Base-by-base conservation (phyloP, 2,888 invertebrate genomes). In the Nephrotoma flavescens region DNA sequence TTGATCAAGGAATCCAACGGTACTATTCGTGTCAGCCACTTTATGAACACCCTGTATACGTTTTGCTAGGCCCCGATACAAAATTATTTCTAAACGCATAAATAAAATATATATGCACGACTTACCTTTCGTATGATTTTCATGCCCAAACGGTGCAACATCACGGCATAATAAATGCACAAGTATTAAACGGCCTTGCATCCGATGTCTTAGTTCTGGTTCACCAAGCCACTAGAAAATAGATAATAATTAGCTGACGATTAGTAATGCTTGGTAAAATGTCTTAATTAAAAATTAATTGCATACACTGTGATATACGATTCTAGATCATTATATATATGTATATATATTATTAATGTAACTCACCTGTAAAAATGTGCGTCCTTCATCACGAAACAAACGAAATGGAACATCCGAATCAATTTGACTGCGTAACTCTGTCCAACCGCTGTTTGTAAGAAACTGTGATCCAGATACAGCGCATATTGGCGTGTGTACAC, bases 401-500 rank as follows among this genome's bases (percentile, higher is more conserved):
- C 95, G 94, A 89, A 97, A 96, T n/a, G 96, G 96, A 88, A 96
- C 95, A 89, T 96, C 96, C 0, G 95, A 93, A 89, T 95, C 95
- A 0, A 95, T 92, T 11, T 95, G 94, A 91, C 96, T 96, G 88
- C 96, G 93, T 86, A 97, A 92, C 89, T 97, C 96, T 86, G 95
- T 92, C 94, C 97, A 97, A 86, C 97, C 97, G 89, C 94, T 94
- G 86, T 94, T 93, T 19, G 96, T 95, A 86, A 97, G 93, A 90
- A 95, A 97, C 91, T 96, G 96, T 4, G 97, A 96, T 41, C 96
- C 95, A 12, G 96, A 96, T 87, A 97, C 96, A 11, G 96, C 96
- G 90, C 97, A 97, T 87, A 97, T 95, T 42, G 97, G 96, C 12
- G 95, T 95, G 89, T 94, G 94, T 11, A 96, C 95, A 89, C 95